Base-by-base conservation (phyloP, 2,888 invertebrate species). In the Diplolepis rosae region DNA sequence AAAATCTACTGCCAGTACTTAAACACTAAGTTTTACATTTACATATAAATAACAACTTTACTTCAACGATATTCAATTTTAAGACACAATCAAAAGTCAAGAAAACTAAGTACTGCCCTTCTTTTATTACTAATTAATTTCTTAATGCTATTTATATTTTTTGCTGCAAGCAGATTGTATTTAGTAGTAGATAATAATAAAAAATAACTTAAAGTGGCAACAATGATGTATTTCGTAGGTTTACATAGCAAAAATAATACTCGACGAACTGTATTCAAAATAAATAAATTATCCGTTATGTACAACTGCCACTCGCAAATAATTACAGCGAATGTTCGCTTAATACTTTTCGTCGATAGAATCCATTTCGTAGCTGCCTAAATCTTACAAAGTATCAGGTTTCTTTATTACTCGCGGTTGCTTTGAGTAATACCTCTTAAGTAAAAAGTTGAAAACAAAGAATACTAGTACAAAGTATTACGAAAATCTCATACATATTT, bases 201-300 rank as follows among this genome's bases (percentile, higher is more conserved):
- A n/a, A 54, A 61, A 39, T 13, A 28, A 6, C 24, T 61, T n/a
- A 35, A 61, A 35, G 22, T 28, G 13, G 56, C 56, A 56, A 61
- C 24, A 61, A 28, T 28, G 9, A 18, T 22, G 15, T 32, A 39
- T 61, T 61, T 61, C 35, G 7, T 61, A 39, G 61, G 22, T 39
- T 61, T 61, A 27, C 39, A 5, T 61, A 61, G 56, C 18, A 35
- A 61, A 61, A 54, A 32, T 61, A 61, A 61, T 61, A 61, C 61
- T 61, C 39, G 27, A 24, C 9, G 32, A 56, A 56, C 15, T 56
- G 56, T 56, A 35, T 42, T 42, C 24, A n/a, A 42, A 24, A 61
- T 61, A 61, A 61, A 61, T 61, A 61, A 61, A 61, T 39, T 24
- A 56, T 35, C n/a, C n/a, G 18, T 18, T 61, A 61, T 61, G 35